phyloP scores from a whole-genome alignment of 1,140 invertebrate genomes.

The Bombyx mori region ASM3026992v2 NC_085114.1:10503001-10503500 shows the following conservation, averaged over 20 bases:
- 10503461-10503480: background rate
- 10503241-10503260: background rate
- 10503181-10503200: background rate
- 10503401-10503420: background rate
- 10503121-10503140: background rate
- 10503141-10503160: background rate
- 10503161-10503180: constrained; percentile 3
- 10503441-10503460: background rate
- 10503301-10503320: background rate
- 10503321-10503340: constrained; percentile 1
- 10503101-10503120: constrained; percentile 3
- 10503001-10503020: constrained; percentile 35
- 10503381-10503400: background rate
- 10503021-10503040: constrained; percentile 29
- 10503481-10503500: background rate
- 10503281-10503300: background rate
- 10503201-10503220: constrained; percentile 2
- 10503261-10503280: constrained; percentile 1
- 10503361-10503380: background rate
- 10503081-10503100: constrained; percentile 43
- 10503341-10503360: background rate
- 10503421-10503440: background rate
- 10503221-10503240: constrained; percentile 2
- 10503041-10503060: constrained; percentile 30
- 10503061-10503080: constrained; percentile 20